Evolutionary conservation across 2,797 vertebrate species (phyloP).

Genomic region (Botia almorhae): DNA sequence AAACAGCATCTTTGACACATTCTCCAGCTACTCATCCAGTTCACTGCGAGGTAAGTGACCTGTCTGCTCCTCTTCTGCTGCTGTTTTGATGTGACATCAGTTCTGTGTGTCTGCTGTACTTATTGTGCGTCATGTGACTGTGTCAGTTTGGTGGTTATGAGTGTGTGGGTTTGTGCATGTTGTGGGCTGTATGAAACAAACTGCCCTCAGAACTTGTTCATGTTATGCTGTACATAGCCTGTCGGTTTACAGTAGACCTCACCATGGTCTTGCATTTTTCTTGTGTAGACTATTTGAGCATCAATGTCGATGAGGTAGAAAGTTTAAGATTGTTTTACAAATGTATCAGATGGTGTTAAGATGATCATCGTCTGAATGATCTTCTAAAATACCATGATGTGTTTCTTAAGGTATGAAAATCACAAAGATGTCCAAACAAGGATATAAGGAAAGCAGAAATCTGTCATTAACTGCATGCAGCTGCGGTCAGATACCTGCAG

Average conservation of each 20-base stretch:
- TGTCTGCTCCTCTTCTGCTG: background rate
- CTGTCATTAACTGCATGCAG: background rate
- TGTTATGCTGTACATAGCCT: background rate
- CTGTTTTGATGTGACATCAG: background rate
- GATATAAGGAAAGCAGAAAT: background rate
- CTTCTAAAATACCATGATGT: background rate
- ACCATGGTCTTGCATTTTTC: background rate
- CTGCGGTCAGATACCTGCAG: background rate
- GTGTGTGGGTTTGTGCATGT: constrained; percentile 27
- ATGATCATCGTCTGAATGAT: background rate
- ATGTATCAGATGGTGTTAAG: background rate
- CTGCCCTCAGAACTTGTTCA: background rate
- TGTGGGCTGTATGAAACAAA: background rate
- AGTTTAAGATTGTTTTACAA: background rate
- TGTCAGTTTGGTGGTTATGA: constrained; percentile 33
- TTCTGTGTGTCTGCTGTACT: background rate
- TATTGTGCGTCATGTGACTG: constrained; percentile 19
- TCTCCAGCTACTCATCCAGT: constrained; percentile 82
- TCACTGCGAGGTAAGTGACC: constrained; percentile 85
- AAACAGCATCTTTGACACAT: constrained; percentile 92
- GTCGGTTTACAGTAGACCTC: background rate
- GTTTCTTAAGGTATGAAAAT: background rate
- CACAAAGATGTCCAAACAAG: background rate
- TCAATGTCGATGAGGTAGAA: background rate
- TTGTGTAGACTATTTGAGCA: background rate